Conservation (phyloP, 2,888 invertebrate species). For the Platycheirus albimanus region DNA sequence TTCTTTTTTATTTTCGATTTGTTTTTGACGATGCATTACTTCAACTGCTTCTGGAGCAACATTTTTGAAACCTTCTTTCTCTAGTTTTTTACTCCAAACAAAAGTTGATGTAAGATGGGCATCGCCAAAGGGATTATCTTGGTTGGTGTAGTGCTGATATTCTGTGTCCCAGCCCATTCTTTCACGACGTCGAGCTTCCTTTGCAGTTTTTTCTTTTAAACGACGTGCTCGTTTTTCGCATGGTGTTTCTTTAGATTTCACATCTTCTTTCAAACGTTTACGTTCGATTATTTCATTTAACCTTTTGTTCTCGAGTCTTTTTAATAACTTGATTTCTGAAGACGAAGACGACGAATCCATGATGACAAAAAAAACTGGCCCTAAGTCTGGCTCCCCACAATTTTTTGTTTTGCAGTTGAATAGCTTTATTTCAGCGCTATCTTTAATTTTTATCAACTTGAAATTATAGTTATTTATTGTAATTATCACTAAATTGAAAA, state of each 20-base stretch:
- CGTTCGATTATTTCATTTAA: slow-evolving; percentile 86
- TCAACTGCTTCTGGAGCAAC: slow-evolving; percentile 92
- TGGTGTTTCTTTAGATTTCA: slow-evolving; percentile 96
- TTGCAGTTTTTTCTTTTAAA: slow-evolving; percentile 94
- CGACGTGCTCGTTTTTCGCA: slow-evolving; percentile 95
- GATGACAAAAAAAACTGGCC: too few relatives aligned
- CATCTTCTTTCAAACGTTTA: slow-evolving; percentile 87
- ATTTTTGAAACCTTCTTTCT: slow-evolving; percentile 94
- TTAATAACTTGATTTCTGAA: slow-evolving; percentile 85
- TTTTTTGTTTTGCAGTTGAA: too few relatives aligned
- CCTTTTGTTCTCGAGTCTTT: slow-evolving; percentile 89
- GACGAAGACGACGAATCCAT: background rate
- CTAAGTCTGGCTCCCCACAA: too few relatives aligned
- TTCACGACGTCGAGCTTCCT: slow-evolving; percentile 93
- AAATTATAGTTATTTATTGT: too few relatives aligned
- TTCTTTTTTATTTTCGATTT: slow-evolving; percentile 95
- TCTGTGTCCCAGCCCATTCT: slow-evolving; percentile 99
- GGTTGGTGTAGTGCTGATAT: slow-evolving; percentile 98
- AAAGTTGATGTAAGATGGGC: slow-evolving; percentile 96
- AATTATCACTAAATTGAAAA: too few relatives aligned
- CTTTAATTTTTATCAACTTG: too few relatives aligned
- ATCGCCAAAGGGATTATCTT: slow-evolving; percentile 99
- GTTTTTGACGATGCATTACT: slow-evolving; percentile 91
- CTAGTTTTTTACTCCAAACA: slow-evolving; percentile 98
- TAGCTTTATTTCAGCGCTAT: too few relatives aligned